Base-by-base conservation (phyloP, 2,888 invertebrate genomes). In the Lasioglossum figueresi region DNA sequence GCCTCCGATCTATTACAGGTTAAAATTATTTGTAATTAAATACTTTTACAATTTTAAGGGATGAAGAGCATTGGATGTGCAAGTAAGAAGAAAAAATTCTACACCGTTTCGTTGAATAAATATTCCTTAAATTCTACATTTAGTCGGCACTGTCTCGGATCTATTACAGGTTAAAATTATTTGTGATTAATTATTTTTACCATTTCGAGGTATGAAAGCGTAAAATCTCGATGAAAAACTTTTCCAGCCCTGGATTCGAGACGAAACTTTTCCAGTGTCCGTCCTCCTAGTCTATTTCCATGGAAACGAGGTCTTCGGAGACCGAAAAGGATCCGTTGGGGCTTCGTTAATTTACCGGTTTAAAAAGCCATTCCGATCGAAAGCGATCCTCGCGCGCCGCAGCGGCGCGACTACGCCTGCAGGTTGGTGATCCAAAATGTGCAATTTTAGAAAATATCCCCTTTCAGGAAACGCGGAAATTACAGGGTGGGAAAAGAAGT, bases 371-470 rank as follows among this genome's bases (percentile, higher is more conserved):
- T 77, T 63, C 31, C 72, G 86, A 85, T 86, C 75, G 85, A 84
- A 79, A 82, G 83, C 83, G 82, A 87, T 84, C 76, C 52, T 48
- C 76, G 70, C 84, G 79, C 66, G 63, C 16, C 63, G 63, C 16
- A 31, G 31, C 63, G 31, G 31, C 31, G 31, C 63, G 63, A 63
- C 87, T 83, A 84, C 82, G 91, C 88, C 86, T 83, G 89, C 83
- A 88, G 91, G 90, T 78, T 85, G 83, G 86, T 88, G 89, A 88
- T 90, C 89, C 83, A 88, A 89, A 92, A 91, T 91, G 89, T 88
- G 92, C 93, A 92, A 93, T 94, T 93, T 93, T 92, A 90, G 90
- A 89, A 93, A 94, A 93, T 92, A 93, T 93, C 92, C 86, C 91
- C 91, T 89, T 92, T 92, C 88, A 91, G 91, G 90, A 89, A 89